A percentile compares a stretch with the other conserved stretches of the same genome.
phyloP scores from a whole-genome alignment of 2,113 vertebrate genomes.

The Tonatia bakeri region DNA sequence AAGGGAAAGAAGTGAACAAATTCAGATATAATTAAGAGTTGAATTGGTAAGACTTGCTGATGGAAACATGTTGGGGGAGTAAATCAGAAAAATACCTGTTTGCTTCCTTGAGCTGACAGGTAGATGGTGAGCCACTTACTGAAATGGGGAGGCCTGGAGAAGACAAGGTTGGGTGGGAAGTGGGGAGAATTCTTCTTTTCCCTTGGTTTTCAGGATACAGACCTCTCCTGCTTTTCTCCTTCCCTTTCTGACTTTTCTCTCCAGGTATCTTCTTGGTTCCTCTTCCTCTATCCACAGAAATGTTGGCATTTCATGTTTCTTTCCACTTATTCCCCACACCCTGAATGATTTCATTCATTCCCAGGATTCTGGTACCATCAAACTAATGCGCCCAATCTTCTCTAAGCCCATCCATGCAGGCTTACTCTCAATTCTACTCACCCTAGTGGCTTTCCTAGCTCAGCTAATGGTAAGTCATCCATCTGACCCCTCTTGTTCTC shows the following conservation, averaged over 20 bases:
- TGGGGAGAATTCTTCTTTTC: background rate
- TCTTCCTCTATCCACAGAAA: background rate
- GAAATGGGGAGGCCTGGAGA: background rate
- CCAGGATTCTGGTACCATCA: background rate
- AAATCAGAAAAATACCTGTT: background rate
- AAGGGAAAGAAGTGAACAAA: background rate
- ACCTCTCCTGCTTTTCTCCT: background rate
- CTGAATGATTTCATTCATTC: background rate
- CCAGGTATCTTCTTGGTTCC: background rate
- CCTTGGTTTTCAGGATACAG: background rate
- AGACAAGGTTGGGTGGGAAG: background rate
- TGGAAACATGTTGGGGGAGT: background rate
- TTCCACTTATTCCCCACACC: background rate
- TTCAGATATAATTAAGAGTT: background rate
- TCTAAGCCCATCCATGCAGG: background rate
- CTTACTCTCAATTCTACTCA: background rate
- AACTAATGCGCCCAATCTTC: background rate
- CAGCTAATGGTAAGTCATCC: background rate
- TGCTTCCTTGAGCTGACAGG: background rate
- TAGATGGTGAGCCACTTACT: background rate
- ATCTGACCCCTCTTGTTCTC: background rate
- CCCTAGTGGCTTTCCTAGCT: background rate
- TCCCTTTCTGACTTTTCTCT: background rate
- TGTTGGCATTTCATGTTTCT: background rate
- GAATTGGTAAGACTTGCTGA: background rate